Conservation (phyloP, 2,888 invertebrate genomes). For the Mellilla xanthometata region DNA sequence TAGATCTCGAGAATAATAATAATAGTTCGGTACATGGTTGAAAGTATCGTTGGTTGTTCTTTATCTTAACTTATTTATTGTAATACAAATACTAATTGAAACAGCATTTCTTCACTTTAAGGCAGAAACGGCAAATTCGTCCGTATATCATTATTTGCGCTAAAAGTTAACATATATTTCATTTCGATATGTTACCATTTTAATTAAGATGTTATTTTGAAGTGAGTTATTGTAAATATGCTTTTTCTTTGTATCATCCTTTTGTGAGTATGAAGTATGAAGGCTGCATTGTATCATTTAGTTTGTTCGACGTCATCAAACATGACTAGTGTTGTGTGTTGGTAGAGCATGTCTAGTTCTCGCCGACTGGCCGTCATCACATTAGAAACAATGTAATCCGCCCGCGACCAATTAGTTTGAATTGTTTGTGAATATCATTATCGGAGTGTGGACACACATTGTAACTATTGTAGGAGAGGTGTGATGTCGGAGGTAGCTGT, state of each 20-base stretch:
- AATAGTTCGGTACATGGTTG: background rate
- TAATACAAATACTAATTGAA: background rate
- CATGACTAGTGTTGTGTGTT: no score
- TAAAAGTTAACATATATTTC: background rate
- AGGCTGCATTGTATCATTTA: no score
- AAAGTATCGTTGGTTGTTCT: background rate
- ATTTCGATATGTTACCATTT: constrained; percentile 33
- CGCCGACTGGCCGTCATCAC: constrained; percentile 2
- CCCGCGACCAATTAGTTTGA: constrained; percentile 17
- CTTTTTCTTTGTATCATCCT: background rate
- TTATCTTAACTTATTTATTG: background rate
- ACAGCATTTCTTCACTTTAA: background rate
- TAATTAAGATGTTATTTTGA: constrained; percentile 26
- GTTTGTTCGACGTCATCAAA: no score
- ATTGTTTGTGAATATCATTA: constrained; percentile 4
- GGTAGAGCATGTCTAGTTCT: no score
- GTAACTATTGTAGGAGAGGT: constrained; percentile 24
- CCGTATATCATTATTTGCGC: no score
- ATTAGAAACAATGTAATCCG: constrained; percentile 8
- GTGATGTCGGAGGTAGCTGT: constrained; percentile 38
- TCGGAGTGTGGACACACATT: constrained; percentile 6
- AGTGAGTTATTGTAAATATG: constrained; percentile 27
- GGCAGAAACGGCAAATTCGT: no score
- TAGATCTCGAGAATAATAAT: no score
- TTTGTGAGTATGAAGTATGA: no score